Base-by-base conservation (phyloP, 30 jellyfish, hydroid and myxozoan genomes). In the Hydractinia echinata region DNA sequence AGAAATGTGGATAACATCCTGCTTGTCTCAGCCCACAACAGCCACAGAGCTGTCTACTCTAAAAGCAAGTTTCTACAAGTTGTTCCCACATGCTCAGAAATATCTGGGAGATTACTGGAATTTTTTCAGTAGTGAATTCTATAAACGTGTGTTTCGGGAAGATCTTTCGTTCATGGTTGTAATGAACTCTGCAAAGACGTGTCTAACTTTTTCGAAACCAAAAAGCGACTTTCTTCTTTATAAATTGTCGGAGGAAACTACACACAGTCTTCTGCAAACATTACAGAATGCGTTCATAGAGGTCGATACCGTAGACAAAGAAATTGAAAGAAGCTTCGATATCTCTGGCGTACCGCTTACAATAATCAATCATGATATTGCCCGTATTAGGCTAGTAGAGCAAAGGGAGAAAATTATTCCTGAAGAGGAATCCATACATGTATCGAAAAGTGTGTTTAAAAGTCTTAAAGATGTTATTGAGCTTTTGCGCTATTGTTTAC, bases 311-410 rank as follows among this genome's bases (percentile, higher is more conserved):
- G 74, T 64, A n/a, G 51, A 44, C 16, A 0, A 8, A 7, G 18
- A 7, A 6, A 51, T 64, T 64, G 16, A 44, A 7, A 7, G 39
- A 13, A 64, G 95, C 55, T 89, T 89, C 76, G 66, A 13, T 10
- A 66, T 78, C 8, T 56, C 87, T 51, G 95, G 54, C 5, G 81
- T 76, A 5, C 93, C 87, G 54, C 67, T 89, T 55, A 19, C 79
- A 20, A 64, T 20, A n/a, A 76, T 80, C 8, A 67, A 76, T 61
- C 96, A 94, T 7, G 54, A 16, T 54, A 39, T 51, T 53, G 84
- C 82, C 73, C 52, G 81, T 4, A 77, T 73, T 30, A 67, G 39
- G 52, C 61, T 89, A 39, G 69, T 53, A 52, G 67, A n/a, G 51
- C 62, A 20, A 8, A 20, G 85, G 60, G 44, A n/a, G 8, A 54